phyloP scores from a whole-genome alignment of 2,888 invertebrate species.

The Chaetoderma sp. region DNA sequence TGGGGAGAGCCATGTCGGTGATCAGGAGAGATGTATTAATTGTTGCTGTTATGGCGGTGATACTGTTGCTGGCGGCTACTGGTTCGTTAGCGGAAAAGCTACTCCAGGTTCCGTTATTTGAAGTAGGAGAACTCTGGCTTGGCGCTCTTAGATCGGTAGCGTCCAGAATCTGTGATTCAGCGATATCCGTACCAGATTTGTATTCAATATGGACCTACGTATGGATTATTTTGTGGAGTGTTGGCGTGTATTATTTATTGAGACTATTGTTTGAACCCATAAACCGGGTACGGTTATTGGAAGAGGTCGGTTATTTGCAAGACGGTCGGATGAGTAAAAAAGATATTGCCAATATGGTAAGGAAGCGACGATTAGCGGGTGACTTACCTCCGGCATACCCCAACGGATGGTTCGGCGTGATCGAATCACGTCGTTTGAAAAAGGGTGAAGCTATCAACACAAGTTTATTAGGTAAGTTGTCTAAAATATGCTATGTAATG shows the following conservation, averaged over 20 bases:
- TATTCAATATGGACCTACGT: background rate
- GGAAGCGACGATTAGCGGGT: conserved; percentile 74
- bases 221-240: background rate
- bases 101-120: conserved; percentile 45
- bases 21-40: background rate
- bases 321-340: conserved; percentile 54
- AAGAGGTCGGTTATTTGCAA: conserved; percentile 60
- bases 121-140: conserved; percentile 51
- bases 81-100: conserved; percentile 45
- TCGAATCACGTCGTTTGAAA: conserved; percentile 77
- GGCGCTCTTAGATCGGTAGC: conserved; percentile 39
- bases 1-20: background rate
- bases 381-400: conserved; percentile 86
- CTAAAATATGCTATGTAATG: background rate
- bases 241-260: conserved; percentile 33
- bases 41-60: background rate
- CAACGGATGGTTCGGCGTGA: conserved; percentile 88
- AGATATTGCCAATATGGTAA: conserved; percentile 60
- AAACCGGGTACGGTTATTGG: conserved; percentile 56
- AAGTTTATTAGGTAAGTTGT: conserved; percentile 76
- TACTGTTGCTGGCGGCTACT: conserved; percentile 14
- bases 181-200: background rate
- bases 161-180: conserved; percentile 29
- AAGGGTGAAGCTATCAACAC: conserved; percentile 47
- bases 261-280: conserved; percentile 51